Evolutionary conservation across 92 coral and sea anemone species (phyloP).

Genomic region (Umimayanthus chanpuru): DNA sequence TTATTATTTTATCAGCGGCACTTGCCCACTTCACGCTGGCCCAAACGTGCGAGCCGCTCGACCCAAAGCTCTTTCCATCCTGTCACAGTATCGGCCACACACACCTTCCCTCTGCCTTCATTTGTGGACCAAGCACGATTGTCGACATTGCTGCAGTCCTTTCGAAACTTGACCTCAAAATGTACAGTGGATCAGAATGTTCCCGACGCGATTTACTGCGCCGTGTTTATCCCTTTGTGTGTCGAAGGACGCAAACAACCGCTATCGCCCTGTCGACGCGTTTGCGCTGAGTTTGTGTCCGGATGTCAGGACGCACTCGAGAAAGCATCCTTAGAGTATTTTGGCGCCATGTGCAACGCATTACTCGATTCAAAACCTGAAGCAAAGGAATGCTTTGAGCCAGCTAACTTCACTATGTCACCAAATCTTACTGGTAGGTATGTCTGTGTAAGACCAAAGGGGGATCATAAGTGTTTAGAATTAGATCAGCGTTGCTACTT

Average conservation of each 20-base stretch:
- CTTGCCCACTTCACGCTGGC: background rate
- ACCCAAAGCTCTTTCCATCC: conserved; percentile 15
- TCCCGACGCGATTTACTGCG: conserved; percentile 16
- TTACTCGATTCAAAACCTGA: conserved; percentile 24
- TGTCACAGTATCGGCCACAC: conserved; percentile 23
- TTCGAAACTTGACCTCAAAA: background rate
- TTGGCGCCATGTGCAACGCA: conserved; percentile 37
- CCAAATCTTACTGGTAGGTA: conserved; percentile 3
- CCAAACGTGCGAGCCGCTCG: conserved; percentile 12
- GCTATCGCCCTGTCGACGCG: conserved; percentile 25
- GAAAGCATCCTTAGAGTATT: background rate
- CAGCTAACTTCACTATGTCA: background rate
- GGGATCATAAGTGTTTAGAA: no score
- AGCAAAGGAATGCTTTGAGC: conserved; percentile 27
- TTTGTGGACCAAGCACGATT: background rate
- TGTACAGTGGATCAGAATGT: background rate
- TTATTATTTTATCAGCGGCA: background rate
- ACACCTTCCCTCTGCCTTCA: conserved; percentile 21
- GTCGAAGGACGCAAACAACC: conserved; percentile 15
- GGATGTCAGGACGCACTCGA: background rate
- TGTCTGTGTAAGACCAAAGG: background rate
- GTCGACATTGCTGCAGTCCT: background rate
- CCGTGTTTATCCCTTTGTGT: conserved; percentile 13
- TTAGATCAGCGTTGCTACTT: no score
- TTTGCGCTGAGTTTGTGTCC: conserved; percentile 20